These are phyloP conservation scores for Micromussa lordhowensis DNA, from an alignment of 92 coral and sea anemone species.

Conservation along the genomic window DNA sequence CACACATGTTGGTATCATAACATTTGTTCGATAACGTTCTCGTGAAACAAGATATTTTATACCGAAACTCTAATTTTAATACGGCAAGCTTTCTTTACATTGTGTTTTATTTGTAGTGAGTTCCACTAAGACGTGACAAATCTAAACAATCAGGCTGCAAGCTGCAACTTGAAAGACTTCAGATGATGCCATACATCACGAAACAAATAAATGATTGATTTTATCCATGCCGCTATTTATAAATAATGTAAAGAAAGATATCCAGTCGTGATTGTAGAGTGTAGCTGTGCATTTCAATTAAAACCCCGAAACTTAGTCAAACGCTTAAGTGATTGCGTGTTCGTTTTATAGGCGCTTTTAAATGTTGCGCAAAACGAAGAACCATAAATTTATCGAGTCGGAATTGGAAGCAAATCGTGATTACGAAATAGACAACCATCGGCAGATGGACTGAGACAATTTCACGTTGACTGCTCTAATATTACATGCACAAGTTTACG, in stretches of 20 bases:
- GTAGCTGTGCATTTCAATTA: background rate
- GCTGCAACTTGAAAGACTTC: slow-evolving; percentile 1
- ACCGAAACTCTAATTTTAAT: background rate
- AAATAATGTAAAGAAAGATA: background rate
- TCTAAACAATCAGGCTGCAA: background rate
- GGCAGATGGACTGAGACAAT: background rate
- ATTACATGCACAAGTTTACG: background rate
- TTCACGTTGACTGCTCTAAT: background rate
- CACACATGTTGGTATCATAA: background rate
- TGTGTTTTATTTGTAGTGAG: background rate
- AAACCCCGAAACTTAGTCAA: background rate
- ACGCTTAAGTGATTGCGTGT: background rate
- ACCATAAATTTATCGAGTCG: background rate
- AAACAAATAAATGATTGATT: slow-evolving; percentile 25
- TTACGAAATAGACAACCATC: slow-evolving; percentile 1
- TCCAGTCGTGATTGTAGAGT: background rate
- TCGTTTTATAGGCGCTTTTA: background rate
- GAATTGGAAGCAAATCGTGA: background rate
- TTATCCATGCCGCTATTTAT: background rate
- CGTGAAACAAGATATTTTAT: background rate
- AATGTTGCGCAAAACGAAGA: background rate
- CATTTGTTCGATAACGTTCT: background rate
- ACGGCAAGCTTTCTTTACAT: background rate
- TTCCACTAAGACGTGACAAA: background rate
- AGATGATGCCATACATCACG: background rate